Base-by-base conservation (phyloP, 2,888 invertebrate genomes). In the Nemapogon koenigi region DNA sequence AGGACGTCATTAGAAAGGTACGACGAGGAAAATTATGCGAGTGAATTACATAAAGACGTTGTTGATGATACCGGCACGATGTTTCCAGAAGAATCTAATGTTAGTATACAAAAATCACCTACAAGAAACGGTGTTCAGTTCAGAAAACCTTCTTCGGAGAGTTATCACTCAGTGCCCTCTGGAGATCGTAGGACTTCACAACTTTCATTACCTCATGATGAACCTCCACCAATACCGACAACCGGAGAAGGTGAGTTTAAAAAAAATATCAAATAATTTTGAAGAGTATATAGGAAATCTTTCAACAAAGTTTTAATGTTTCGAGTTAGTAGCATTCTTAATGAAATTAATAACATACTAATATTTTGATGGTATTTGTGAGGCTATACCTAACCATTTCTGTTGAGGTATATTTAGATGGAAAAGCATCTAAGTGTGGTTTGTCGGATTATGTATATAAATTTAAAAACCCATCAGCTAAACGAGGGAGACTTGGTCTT, bases 191-290 rank as follows among this genome's bases (percentile, higher is more conserved):
- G 64, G 61, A 70, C 71, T 44, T 78, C 79, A 35, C 76, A 75
- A 59, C 67, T 69, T 55, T 78, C 76, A 47, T 75, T 69, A 60
- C 73, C 72, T 42, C 83, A 81, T 17, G 83, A 84, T 50, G 84
- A 83, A 38, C 83, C 83, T 55, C 67, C 81, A 44, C 49, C 57
- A 35, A 58, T 70, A 47, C 65, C 67, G 28, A 66, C 62, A 26
- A 64, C 67, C 46, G 67, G 66, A 58, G 79, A 76, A 65, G 76
- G 76, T 75, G 16, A 27, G 28, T 22, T 22, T 7, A 22, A 22
- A 22, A 7, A 7, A 22, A n/a, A n/a, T n/a, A n/a, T n/a, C n/a
- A n/a, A n/a, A n/a, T n/a, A n/a, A n/a, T n/a, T n/a, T n/a, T n/a
- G n/a, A n/a, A n/a, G n/a, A n/a, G n/a, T n/a, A n/a, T n/a, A n/a